Conservation (phyloP, 1,140 invertebrate genomes). For the Caenorhabditis inopinata region DNA sequence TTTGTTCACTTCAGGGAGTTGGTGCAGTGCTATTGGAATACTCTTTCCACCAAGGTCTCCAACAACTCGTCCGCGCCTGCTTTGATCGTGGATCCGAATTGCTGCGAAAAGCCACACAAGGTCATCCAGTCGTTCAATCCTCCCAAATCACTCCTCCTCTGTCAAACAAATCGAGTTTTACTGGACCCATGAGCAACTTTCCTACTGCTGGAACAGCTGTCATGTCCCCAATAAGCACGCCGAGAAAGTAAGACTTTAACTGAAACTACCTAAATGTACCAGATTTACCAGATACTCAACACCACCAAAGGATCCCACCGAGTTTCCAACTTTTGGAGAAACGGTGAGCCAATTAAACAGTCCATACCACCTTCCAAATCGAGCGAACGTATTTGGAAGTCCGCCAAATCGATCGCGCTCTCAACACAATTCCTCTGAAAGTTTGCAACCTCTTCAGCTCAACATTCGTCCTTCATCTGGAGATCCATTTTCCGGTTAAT, state of each 20-base stretch:
- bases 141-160: conserved; percentile 34
- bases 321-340: conserved; percentile 43
- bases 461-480: conserved; percentile 3
- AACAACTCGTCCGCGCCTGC: conserved; percentile 41
- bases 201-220: neutral
- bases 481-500: neutral
- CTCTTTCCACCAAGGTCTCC: conserved; percentile 30
- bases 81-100: conserved; percentile 44
- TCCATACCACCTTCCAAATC: neutral
- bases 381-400: conserved; percentile 36
- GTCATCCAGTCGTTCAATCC: conserved; percentile 16
- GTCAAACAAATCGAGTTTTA: conserved; percentile 21
- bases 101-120: conserved; percentile 36
- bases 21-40: conserved; percentile 35
- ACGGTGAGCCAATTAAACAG: neutral
- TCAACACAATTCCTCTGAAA: neutral
- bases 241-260: neutral
- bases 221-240: conserved; percentile 25
- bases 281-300: neutral
- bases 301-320: conserved; percentile 34
- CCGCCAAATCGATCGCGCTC: conserved; percentile 12
- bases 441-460: neutral
- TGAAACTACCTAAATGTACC: neutral
- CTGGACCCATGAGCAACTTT: neutral
- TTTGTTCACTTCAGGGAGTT: conserved; percentile 16